Conservation (phyloP, 92 coral and sea anemone genomes). For the Anthopleura xanthogrammica region DNA sequence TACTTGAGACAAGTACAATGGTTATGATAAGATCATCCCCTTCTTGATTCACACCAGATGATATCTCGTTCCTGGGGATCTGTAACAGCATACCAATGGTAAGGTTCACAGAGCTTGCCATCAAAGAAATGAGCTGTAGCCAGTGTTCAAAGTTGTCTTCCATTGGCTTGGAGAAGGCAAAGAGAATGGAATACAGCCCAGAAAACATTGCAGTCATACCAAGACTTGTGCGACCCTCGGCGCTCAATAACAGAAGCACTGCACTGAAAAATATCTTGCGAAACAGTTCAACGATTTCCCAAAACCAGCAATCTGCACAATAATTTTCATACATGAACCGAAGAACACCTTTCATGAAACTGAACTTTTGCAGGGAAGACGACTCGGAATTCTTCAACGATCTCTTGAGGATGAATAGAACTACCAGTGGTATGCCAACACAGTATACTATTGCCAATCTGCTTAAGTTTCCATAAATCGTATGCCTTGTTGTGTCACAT, state of each 20-base stretch:
- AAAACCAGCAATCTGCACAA: slow-evolving; percentile 30
- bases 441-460: neutral
- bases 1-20: too few relatives aligned
- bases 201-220: slow-evolving; percentile 30
- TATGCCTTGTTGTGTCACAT: slow-evolving; percentile 6
- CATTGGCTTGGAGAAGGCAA: slow-evolving; percentile 36
- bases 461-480: neutral
- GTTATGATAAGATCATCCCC: too few relatives aligned
- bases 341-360: neutral
- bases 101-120: slow-evolving; percentile 35
- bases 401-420: neutral
- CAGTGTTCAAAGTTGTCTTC: slow-evolving; percentile 45
- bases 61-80: too few relatives aligned
- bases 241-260: slow-evolving; percentile 10
- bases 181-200: slow-evolving; percentile 34
- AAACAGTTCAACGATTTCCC: slow-evolving; percentile 40
- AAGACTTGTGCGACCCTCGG: slow-evolving; percentile 30
- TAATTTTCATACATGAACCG: slow-evolving; percentile 46
- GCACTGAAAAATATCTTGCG: slow-evolving; percentile 37
- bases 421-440: neutral
- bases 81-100: slow-evolving; percentile 17
- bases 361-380: neutral
- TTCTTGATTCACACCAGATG: too few relatives aligned
- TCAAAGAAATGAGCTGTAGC: slow-evolving; percentile 30
- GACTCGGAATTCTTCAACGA: neutral